Percentiles rank a stretch among this genome's conserved stretches.
Conservation (phyloP, 1,140 invertebrate genomes). For the Ips typographus region DNA sequence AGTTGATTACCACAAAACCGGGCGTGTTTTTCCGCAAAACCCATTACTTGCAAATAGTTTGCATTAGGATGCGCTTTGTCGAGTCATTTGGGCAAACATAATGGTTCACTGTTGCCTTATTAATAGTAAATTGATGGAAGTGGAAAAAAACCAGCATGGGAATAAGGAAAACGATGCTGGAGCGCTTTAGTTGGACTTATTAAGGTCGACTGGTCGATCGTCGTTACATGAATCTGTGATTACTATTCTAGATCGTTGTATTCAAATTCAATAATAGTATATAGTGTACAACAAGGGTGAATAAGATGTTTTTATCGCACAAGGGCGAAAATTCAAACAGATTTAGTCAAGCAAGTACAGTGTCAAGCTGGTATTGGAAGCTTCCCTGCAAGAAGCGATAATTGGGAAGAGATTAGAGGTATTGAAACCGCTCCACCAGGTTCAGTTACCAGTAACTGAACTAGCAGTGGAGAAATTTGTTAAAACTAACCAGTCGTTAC, state of each 20-base stretch:
- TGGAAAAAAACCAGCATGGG: neutral
- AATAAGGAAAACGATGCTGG: neutral
- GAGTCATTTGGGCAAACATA: slow-evolving; percentile 14
- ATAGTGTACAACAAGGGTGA: no score
- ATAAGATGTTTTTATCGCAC: no score
- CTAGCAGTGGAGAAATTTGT: neutral
- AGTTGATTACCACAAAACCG: slow-evolving; percentile 1
- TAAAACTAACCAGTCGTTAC: neutral
- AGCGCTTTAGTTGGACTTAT: no score
- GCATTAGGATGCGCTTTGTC: slow-evolving; percentile 13
- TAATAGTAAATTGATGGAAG: neutral
- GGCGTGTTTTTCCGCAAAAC: slow-evolving; percentile 13
- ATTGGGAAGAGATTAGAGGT: neutral
- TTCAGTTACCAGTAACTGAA: neutral
- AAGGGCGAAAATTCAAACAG: no score
- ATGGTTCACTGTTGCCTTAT: slow-evolving; percentile 11
- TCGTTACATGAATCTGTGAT: no score
- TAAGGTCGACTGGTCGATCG: no score
- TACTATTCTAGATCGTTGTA: no score
- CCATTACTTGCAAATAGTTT: slow-evolving; percentile 14
- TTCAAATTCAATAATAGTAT: no score
- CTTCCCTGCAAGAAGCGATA: slow-evolving; percentile 1
- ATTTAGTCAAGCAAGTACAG: slow-evolving; percentile 4
- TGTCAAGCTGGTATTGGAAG: slow-evolving; percentile 13
- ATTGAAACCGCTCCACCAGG: neutral